Conservation (phyloP, 2,797 vertebrate species). For the Netta rufina region DNA sequence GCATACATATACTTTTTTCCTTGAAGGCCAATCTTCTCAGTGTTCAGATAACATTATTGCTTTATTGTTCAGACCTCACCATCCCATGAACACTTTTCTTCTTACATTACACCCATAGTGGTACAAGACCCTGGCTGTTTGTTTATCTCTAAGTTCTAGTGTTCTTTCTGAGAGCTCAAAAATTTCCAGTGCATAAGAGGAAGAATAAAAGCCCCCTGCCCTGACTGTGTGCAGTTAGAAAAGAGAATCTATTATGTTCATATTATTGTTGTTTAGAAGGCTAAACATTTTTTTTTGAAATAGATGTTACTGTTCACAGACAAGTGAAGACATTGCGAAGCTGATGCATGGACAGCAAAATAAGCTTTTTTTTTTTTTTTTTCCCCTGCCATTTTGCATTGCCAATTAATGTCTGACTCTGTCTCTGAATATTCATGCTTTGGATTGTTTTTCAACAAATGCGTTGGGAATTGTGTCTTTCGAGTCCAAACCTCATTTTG, state of each 20-base stretch:
- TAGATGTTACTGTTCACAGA: not conserved
- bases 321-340: not conserved
- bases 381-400: constrained; percentile 48
- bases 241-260: not conserved
- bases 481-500: constrained; percentile 61
- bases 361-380: not conserved
- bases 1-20: not conserved
- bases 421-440: constrained; percentile 60
- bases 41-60: not conserved
- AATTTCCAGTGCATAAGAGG: not conserved
- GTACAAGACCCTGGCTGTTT: not conserved
- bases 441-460: constrained; percentile 71
- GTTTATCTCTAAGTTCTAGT: not conserved
- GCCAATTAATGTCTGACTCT: constrained; percentile 51
- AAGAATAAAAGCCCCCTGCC: not conserved
- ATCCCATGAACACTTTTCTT: not conserved
- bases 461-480: constrained; percentile 60
- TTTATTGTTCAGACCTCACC: not conserved
- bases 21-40: not conserved
- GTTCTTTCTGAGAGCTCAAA: not conserved
- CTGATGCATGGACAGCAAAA: not conserved
- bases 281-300: not conserved
- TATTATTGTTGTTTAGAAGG: not conserved
- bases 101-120: not conserved
- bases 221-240: not conserved